Percentiles rank a stretch among this genome's conserved stretches.
phyloP scores from a whole-genome alignment of 2,113 vertebrate species.

The Lepisosteus oculatus region DNA sequence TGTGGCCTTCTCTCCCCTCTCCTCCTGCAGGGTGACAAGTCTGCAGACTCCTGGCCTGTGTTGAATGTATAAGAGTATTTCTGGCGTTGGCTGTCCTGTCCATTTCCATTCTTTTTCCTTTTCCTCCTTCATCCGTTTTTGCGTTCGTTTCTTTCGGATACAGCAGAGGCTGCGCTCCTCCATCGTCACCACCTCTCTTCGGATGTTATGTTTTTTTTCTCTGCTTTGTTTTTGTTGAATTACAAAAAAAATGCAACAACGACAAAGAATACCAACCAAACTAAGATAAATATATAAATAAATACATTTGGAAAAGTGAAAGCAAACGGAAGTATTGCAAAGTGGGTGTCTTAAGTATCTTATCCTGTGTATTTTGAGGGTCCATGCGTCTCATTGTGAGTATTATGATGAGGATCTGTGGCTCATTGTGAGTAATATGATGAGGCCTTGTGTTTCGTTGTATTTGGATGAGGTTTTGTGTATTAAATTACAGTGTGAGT shows the following conservation, averaged over 20 bases:
- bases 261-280: conserved; percentile 75
- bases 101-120: conserved; percentile 15
- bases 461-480: no score
- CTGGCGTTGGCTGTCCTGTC: conserved; percentile 12
- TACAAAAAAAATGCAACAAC: conserved; percentile 76
- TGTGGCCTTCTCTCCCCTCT: background rate
- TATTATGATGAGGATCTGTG: background rate
- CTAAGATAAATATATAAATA: conserved; percentile 77
- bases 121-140: conserved; percentile 5
- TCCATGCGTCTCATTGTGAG: background rate
- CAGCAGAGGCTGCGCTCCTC: conserved; percentile 5
- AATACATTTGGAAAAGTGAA: conserved; percentile 76
- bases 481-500: no score
- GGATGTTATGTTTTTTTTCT: conserved; percentile 31
- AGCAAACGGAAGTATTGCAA: conserved; percentile 40
- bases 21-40: background rate
- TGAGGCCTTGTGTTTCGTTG: no score
- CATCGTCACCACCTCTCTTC: conserved; percentile 22
- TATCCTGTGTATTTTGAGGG: no score
- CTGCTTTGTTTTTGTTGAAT: conserved; percentile 57
- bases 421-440: no score
- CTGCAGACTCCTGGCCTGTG: background rate
- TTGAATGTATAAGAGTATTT: background rate
- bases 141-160: background rate
- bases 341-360: background rate